Base-by-base conservation (phyloP, 2,888 invertebrate species). In the Chouioia cunea region DNA sequence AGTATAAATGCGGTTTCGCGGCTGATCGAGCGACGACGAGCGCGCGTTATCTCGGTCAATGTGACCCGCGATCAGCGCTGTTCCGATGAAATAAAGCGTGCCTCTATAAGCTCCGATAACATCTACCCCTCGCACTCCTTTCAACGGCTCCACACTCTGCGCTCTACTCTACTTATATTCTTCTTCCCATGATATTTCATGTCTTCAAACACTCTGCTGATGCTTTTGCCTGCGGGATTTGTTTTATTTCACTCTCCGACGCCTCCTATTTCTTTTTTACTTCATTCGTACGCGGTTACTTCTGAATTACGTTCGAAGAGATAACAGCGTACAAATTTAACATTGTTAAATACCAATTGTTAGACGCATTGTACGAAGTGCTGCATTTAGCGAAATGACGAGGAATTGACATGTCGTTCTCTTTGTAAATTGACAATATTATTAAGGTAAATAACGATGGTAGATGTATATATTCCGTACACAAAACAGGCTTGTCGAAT, bases 11-110 rank as follows among this genome's bases (percentile, higher is more conserved):
- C 22, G 52, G 71, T 66, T 65, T 54, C 43, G 57, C 54, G 36
- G 36, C 50, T 62, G 56, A 71, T 66, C 43, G 62, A 57, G 36
- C 59, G 36, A 67, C 68, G 73, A 57, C 71, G 71, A 70, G 18
- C 67, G 70, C 73, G 79, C 78, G 81, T 82, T 84, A 85, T 84
- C 85, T 82, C 79, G 82, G 81, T 80, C 79, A 79, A 73, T 78
- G 79, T 79, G 80, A 77, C 80, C 79, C 12, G 22, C 69, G 64
- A 70, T 70, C 64, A 22, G 47, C 47, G 16, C n/a, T 23, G 22
- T 16, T 20, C 16, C 23, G 53, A 70, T 52, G 65, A 65, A 60
- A 65, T 70, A 60, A 62, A 59, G 56, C 22, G 43, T 22, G 15
- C 80, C 80, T 79, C 80, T 80, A 80, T 78, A 77, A 84, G 83